Conservation (phyloP, 2,797 vertebrate species). For the Danio kyathit region DNA sequence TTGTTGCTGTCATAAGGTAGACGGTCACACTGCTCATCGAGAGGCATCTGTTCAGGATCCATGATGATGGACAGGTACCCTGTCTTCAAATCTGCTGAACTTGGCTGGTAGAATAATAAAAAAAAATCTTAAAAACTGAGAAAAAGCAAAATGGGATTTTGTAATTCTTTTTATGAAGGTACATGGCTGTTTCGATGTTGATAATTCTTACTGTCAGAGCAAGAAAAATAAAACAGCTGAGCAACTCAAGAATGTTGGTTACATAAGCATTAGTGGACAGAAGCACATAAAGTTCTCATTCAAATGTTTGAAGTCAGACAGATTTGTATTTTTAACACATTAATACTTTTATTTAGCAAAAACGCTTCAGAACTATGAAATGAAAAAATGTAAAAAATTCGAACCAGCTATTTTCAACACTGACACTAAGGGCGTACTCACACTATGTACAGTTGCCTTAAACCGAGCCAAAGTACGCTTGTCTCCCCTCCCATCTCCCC, state of each 20-base stretch:
- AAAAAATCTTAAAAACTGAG: neutral
- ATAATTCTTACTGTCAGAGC: neutral
- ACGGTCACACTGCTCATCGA: constrained; percentile 91
- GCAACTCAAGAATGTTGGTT: neutral
- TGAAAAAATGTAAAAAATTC: too few relatives aligned
- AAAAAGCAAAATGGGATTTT: neutral
- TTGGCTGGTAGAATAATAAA: constrained; percentile 71
- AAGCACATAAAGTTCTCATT: neutral
- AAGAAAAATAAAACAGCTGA: neutral
- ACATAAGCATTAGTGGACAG: neutral
- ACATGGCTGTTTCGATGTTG: neutral
- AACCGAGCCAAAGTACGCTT: too few relatives aligned
- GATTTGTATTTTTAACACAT: too few relatives aligned
- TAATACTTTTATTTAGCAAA: too few relatives aligned
- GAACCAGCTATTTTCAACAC: too few relatives aligned
- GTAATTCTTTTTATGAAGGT: constrained; percentile 1
- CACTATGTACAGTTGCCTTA: too few relatives aligned
- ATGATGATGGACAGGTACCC: constrained; percentile 94
- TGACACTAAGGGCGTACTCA: too few relatives aligned
- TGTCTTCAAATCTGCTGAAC: constrained; percentile 90
- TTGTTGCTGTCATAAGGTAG: constrained; percentile 93
- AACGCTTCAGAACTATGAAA: too few relatives aligned
- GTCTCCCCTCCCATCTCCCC: too few relatives aligned
- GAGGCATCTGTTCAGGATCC: constrained; percentile 91
- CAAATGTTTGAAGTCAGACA: neutral